Conservation (phyloP, 1,140 invertebrate species). For the Psix sp. region DNA sequence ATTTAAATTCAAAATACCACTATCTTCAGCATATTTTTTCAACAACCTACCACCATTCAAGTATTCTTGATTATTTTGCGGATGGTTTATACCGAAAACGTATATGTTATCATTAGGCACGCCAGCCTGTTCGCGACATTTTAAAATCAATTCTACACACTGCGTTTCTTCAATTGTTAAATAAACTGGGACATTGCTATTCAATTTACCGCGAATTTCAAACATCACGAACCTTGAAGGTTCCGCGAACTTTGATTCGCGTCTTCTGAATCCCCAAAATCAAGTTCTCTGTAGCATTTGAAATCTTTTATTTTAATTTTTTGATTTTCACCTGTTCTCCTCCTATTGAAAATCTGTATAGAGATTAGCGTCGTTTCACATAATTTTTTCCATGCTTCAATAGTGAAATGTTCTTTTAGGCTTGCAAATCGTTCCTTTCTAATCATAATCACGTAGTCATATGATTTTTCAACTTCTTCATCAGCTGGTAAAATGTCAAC, state of each 20-base stretch:
- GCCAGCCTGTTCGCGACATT: conserved; percentile 5
- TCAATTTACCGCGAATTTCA: conserved; percentile 14
- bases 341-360: background rate
- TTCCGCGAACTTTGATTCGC: too few relatives aligned
- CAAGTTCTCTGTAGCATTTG: background rate
- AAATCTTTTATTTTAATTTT: conserved; percentile 30
- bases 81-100: conserved; percentile 4
- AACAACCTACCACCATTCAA: background rate
- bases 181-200: conserved; percentile 5
- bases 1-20: background rate
- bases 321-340: conserved; percentile 15
- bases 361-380: conserved; percentile 4
- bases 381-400: background rate
- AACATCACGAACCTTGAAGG: conserved; percentile 1
- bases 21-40: conserved; percentile 5
- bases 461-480: conserved; percentile 7
- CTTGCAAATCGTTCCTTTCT: background rate
- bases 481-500: conserved; percentile 13
- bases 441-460: background rate
- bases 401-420: background rate
- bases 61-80: background rate
- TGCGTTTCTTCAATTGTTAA: conserved; percentile 1
- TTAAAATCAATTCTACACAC: conserved; percentile 6
- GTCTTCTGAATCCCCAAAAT: background rate
- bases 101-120: conserved; percentile 1